These are phyloP conservation scores for Dioctria linearis DNA, from an alignment of 2,888 invertebrate species.

Conservation along the genomic window DNA sequence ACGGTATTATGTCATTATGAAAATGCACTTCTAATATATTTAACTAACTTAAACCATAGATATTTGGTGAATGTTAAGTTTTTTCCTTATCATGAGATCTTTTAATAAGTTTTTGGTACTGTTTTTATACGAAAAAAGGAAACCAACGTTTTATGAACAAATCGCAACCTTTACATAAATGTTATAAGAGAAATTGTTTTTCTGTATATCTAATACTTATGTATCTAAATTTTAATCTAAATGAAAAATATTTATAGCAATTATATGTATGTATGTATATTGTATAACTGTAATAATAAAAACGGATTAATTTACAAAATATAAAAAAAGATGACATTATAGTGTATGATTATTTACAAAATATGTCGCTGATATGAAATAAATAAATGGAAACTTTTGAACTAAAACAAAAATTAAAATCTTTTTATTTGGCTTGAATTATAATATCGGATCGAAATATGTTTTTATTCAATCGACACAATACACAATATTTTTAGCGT, in stretches of 20 bases:
- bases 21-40: conserved; percentile 38
- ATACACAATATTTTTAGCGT: too few relatives aligned
- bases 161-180: conserved; percentile 10
- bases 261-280: conserved; percentile 38
- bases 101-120: conserved; percentile 34
- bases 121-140: conserved; percentile 34
- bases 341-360: conserved; percentile 35
- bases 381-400: conserved; percentile 51
- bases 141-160: conserved; percentile 18
- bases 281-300: conserved; percentile 29
- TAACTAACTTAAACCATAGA: conserved; percentile 11
- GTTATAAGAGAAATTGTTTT: conserved; percentile 23
- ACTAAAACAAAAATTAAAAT: background rate
- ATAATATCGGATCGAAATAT: too few relatives aligned
- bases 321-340: background rate
- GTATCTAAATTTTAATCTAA: conserved; percentile 33
- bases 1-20: conserved; percentile 43
- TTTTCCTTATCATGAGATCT: conserved; percentile 9
- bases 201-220: conserved; percentile 21
- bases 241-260: conserved; percentile 23
- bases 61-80: conserved; percentile 34
- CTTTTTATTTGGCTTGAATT: too few relatives aligned
- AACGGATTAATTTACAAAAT: conserved; percentile 31
- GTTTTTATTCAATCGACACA: too few relatives aligned
- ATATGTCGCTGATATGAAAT: conserved; percentile 34